Conservation (phyloP, 2,113 vertebrate species). For the Tiliqua scincoides region DNA sequence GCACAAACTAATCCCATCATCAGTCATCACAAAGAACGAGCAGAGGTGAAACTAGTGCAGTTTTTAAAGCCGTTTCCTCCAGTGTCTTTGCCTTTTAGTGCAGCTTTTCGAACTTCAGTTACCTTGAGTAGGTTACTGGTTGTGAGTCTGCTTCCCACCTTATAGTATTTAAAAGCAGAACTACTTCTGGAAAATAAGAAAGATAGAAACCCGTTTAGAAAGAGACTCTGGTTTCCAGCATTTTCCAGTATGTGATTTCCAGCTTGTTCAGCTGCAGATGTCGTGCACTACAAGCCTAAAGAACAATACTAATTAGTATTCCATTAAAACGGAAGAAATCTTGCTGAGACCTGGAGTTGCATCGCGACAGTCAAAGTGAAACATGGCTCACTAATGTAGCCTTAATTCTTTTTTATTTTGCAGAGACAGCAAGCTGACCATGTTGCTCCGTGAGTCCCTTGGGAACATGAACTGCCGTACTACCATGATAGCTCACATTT, state of each 20-base stretch:
- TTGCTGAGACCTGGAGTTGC: constrained; percentile 47
- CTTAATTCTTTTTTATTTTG: constrained; percentile 75
- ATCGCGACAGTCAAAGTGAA: constrained; percentile 55
- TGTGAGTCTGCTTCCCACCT: neutral
- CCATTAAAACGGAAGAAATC: constrained; percentile 68
- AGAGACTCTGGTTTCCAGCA: neutral
- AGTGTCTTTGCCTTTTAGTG: constrained; percentile 11
- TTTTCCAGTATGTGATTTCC: constrained; percentile 1
- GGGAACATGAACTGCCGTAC: constrained; percentile 99
- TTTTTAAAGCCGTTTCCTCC: constrained; percentile 39
- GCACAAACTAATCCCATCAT: constrained; percentile 26
- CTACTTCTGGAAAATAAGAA: neutral
- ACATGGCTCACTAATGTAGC: constrained; percentile 69
- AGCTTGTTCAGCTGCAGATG: constrained; percentile 53
- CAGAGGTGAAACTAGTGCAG: constrained; percentile 22
- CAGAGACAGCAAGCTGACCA: constrained; percentile 99
- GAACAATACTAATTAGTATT: constrained; percentile 62
- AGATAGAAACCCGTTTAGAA: neutral
- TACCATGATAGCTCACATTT: constrained; percentile 99
- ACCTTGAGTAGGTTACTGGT: neutral
- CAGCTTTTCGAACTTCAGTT: neutral
- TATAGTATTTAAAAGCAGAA: neutral
- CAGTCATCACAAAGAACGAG: constrained; percentile 40
- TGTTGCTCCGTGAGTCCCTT: constrained; percentile 97
- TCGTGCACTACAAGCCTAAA: constrained; percentile 36